phyloP scores from a whole-genome alignment of 2,113 vertebrate genomes.

The Catagonus wagneri region DNA sequence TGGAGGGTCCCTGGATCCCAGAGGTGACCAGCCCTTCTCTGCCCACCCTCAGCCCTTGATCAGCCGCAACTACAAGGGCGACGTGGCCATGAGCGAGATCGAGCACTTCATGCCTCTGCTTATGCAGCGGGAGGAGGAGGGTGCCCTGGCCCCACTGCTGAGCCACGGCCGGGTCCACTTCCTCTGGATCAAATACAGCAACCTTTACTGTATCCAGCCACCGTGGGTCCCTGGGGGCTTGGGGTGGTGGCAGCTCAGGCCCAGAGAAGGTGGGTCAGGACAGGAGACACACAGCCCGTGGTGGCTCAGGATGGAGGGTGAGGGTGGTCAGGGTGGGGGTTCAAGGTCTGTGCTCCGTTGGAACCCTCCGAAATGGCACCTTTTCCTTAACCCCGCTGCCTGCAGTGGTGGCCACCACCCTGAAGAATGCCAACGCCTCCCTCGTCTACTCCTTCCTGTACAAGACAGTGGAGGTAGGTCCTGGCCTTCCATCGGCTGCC shows the following conservation, averaged over 20 bases:
- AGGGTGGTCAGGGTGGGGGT: not conserved
- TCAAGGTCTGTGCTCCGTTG: not conserved
- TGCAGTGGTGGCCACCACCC: conserved; percentile 94
- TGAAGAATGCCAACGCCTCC: conserved; percentile 95
- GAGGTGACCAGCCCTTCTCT: not conserved
- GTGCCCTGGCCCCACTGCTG: conserved; percentile 90
- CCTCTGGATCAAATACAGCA: conserved; percentile 97
- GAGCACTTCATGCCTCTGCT: conserved; percentile 94
- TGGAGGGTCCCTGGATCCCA: not conserved
- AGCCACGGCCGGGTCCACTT: conserved; percentile 92
- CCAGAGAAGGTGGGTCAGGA: not conserved
- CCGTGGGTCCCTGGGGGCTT: rapidly evolving
- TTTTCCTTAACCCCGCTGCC: conserved; percentile 85
- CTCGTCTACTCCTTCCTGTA: conserved; percentile 96
- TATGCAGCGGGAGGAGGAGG: conserved; percentile 94
- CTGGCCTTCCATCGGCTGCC: not conserved
- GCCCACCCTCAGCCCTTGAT: conserved; percentile 91
- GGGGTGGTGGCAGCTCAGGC: not conserved
- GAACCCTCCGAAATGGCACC: not conserved
- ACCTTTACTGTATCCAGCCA: conserved; percentile 95
- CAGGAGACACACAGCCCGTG: not conserved
- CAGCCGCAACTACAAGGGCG: conserved; percentile 96
- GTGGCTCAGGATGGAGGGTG: not conserved
- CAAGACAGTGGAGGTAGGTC: conserved; percentile 95
- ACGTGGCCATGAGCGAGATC: conserved; percentile 94